Evolutionary conservation across 2,797 vertebrate species (phyloP).

Genomic region (Syncerus caffer): DNA sequence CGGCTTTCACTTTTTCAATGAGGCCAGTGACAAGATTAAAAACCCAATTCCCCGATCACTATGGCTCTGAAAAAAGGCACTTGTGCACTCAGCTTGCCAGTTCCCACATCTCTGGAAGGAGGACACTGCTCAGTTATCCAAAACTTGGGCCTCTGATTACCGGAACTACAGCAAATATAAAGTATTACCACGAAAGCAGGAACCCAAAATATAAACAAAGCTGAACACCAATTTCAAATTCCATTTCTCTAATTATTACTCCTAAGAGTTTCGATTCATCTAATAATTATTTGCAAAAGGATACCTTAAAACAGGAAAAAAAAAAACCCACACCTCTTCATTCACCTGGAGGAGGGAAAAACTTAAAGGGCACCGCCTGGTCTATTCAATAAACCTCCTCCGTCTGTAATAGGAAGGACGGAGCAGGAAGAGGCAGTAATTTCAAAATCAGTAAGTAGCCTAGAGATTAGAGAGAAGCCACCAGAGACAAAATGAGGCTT

Average conservation of each 20-base stretch:
- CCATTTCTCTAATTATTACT: conserved; percentile 63
- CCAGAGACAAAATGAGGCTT: conserved; percentile 12
- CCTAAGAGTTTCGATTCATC: conserved; percentile 58
- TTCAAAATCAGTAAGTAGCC: conserved; percentile 59
- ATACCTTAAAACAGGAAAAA: conserved; percentile 54
- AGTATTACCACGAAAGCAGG: conserved; percentile 9
- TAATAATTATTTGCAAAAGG: conserved; percentile 70
- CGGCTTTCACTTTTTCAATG: background rate
- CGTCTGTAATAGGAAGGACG: background rate
- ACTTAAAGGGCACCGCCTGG: conserved; percentile 37
- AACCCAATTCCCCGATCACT: background rate
- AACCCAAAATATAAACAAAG: conserved; percentile 56
- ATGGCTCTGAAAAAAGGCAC: background rate
- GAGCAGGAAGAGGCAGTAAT: conserved; percentile 35
- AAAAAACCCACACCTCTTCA: conserved; percentile 27
- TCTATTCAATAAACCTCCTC: conserved; percentile 23
- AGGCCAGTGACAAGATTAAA: background rate
- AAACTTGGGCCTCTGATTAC: background rate
- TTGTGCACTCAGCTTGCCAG: background rate
- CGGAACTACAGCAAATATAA: background rate
- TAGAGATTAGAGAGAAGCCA: background rate
- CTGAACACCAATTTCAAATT: conserved; percentile 45
- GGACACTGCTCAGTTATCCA: background rate
- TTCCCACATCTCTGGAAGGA: background rate
- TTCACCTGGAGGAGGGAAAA: conserved; percentile 60